Base-by-base conservation (phyloP, 1,140 invertebrate species). In the Megalopta genalis region DNA sequence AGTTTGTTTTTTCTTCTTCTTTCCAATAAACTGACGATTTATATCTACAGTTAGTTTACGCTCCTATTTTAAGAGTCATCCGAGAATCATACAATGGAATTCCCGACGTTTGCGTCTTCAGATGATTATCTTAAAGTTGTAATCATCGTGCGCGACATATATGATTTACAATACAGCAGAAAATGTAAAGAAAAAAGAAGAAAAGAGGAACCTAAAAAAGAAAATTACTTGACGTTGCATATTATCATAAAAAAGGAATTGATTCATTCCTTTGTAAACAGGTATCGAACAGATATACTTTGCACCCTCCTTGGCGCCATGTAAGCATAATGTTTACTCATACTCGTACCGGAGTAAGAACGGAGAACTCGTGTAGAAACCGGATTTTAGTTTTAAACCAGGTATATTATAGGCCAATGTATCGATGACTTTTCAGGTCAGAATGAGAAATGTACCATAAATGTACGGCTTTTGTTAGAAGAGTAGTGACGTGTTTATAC, bases 341-440 rank as follows among this genome's bases (percentile, higher is more conserved):
- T 16, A 52, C 10, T n/a, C 54, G 54, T 5, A 6, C 5, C 18
- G 52, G 52, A n/a, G 54, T 52, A 52, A 49, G 1, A 25, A 23
- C 10, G 27, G 7, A 49, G 42, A 73, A 63, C 42, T 14, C 60
- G 23, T 73, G 27, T 8, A 12, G 21, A 73, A 73, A 73, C 59
- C 59, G 70, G 39, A 73, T 73, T 73, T 72, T n/a, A n/a, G 60
- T 0, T 25, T 32, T 7, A 54, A 54, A 23, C 32, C n/a, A 23
- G 54, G 54, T 57, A 46, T 12, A 57, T 2, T 8, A 9, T 2
- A n/a, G 54, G n/a, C 54, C 25, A 27, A 3, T 14, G 23, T 0
- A 27, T 25, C 6, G 5, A 46, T 46, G 42, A 21, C 49, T 18
- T 46, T 52, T 52, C 16, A 52, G 14, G 18, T 18, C 49, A 21